Base-by-base conservation (phyloP, 2,888 invertebrate genomes). In the Dasypogon diadema region DNA sequence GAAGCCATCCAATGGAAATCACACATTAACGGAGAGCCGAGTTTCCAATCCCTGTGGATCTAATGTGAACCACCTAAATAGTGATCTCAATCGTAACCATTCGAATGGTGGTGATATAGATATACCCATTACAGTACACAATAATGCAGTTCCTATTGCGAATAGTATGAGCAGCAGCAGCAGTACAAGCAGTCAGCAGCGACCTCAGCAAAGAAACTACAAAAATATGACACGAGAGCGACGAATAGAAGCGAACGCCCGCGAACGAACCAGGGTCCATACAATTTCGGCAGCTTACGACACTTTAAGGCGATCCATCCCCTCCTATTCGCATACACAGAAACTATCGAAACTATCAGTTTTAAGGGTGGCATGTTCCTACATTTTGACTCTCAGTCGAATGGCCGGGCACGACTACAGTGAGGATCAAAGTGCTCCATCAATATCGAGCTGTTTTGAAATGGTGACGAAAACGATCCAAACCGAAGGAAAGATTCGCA, bases 241-340 rank as follows among this genome's bases (percentile, higher is more conserved):
- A 80, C 88, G 97, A 79, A 95, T 97, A 82, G 97, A 98, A 84
- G 97, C 97, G 0, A 98, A 98, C 83, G 97, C 97, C 0, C 88
- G 97, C 3, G 97, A 98, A 84, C 87, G 97, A 76, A 96, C 97
- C 4, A 88, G 97, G 70, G 97, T 98, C 0, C 97, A 98, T 85
- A 97, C 97, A 0, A 98, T 98, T 79, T 96, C 96, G 82, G 97
- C 97, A 0, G 97, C 97, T 0, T 98, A 97, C 84, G 97, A 98
- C 80, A 95, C 94, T 0, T 87, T 98, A 8, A 89, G 97, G 55
- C 88, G 89, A 77, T 89, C 96, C 0, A 93, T 98, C 54, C 97
- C 97, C 2, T 91, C 97, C 0, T 97, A 96, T 84, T 96, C 96
- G 51, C 93, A 96, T 84, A 94, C 95, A 83, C 97, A 97, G 86